These are phyloP conservation scores for Timandra comae DNA, from an alignment of 2,888 invertebrate genomes.

Conservation along the genomic window DNA sequence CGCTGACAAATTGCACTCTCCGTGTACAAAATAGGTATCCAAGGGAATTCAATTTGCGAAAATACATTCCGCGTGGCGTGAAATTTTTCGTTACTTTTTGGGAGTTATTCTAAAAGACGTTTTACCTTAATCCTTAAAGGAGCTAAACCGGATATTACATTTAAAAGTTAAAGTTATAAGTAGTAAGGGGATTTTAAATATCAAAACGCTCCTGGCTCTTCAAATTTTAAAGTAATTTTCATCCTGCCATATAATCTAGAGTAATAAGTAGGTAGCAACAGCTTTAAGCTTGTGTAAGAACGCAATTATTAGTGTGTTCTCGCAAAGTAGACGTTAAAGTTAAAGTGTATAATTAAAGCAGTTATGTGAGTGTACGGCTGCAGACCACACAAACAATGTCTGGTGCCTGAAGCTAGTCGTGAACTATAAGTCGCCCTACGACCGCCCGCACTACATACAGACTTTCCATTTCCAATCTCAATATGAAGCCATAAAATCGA, in stretches of 20 bases:
- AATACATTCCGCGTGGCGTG: conserved; percentile 28
- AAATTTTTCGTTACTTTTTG: conserved; percentile 11
- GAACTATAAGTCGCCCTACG: conserved; percentile 49
- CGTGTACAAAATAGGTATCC: conserved; percentile 28
- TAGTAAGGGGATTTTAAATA: too few relatives aligned
- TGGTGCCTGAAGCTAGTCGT: conserved; percentile 61
- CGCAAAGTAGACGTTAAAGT: conserved; percentile 15
- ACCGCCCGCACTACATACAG: conserved; percentile 47
- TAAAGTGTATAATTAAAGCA: conserved; percentile 36
- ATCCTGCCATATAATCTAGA: too few relatives aligned
- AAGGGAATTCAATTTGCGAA: conserved; percentile 42
- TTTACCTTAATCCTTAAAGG: neutral
- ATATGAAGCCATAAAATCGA: conserved; percentile 53
- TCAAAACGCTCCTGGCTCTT: too few relatives aligned
- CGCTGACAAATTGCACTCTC: conserved; percentile 40
- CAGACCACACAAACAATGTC: conserved; percentile 57
- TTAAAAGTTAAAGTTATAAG: too few relatives aligned
- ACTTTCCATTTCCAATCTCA: conserved; percentile 51
- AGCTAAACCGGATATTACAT: conserved; percentile 2
- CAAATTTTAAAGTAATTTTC: too few relatives aligned
- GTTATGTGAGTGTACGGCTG: conserved; percentile 33
- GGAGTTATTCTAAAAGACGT: conserved; percentile 3
- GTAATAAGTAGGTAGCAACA: too few relatives aligned
- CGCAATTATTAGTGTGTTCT: too few relatives aligned
- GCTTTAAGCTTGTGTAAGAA: too few relatives aligned